A percentile compares a stretch with the other conserved stretches of the same genome.
Conservation (phyloP, 2,113 vertebrate genomes). For the Bubo blakistoni region DNA sequence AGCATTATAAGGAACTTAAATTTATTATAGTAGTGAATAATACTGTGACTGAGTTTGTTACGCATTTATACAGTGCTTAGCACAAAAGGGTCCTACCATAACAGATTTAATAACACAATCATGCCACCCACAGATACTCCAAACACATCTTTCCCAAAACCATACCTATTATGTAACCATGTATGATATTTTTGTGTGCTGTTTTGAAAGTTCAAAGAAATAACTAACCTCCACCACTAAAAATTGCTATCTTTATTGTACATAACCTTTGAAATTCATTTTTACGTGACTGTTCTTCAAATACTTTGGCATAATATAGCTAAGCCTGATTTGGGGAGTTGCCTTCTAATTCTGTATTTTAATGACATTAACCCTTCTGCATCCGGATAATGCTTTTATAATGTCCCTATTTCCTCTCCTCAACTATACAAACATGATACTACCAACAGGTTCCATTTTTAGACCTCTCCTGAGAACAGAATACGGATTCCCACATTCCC, state of each 20-base stretch:
- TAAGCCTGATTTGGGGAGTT: neutral
- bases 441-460: neutral
- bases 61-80: neutral
- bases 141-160: slow-evolving; percentile 26
- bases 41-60: neutral
- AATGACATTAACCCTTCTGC: neutral
- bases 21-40: slow-evolving; percentile 20
- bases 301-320: neutral
- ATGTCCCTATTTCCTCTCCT: neutral
- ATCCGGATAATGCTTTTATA: neutral
- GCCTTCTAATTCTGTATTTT: neutral
- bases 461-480: neutral
- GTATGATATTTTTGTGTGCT: neutral
- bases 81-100: slow-evolving; percentile 34
- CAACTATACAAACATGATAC: neutral
- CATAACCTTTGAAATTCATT: slow-evolving; percentile 14
- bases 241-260: neutral
- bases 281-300: neutral
- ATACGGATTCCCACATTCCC: neutral
- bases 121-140: slow-evolving; percentile 25
- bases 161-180: slow-evolving; percentile 28
- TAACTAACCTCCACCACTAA: neutral
- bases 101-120: slow-evolving; percentile 31
- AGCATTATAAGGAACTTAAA: slow-evolving; percentile 5
- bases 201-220: slow-evolving; percentile 26